phyloP scores from a whole-genome alignment of 2,888 invertebrate genomes.

The Mimas tiliae region DNA sequence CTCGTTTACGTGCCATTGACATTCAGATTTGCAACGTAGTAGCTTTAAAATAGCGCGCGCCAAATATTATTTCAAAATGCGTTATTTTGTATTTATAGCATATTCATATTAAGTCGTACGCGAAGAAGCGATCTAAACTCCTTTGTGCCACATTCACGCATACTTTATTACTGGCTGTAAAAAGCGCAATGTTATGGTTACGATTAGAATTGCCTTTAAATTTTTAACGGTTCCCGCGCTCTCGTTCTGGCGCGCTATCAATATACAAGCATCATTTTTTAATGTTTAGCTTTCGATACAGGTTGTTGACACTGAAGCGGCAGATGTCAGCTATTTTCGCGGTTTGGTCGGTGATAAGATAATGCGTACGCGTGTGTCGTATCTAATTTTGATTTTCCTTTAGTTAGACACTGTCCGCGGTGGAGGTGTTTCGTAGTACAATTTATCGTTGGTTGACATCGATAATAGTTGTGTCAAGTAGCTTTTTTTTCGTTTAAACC shows the following conservation, averaged over 20 bases:
- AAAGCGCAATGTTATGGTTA: conserved; percentile 23
- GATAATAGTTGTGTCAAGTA: background rate
- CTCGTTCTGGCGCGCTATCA: conserved; percentile 35
- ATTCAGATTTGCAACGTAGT: conserved; percentile 58
- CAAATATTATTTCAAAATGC: conserved; percentile 46
- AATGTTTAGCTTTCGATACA: conserved; percentile 42
- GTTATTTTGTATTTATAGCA: conserved; percentile 45
- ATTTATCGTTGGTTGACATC: background rate
- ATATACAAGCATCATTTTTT: conserved; percentile 36
- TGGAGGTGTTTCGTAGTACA: background rate
- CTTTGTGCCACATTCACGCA: conserved; percentile 13
- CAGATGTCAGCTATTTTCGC: conserved; percentile 31
- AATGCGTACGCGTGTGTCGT: background rate
- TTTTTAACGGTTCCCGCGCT: conserved; percentile 31
- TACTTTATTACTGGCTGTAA: conserved; percentile 9
- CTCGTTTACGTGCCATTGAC: conserved; percentile 75
- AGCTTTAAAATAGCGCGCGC: conserved; percentile 60
- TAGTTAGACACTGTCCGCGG: background rate
- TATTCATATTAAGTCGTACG: background rate
- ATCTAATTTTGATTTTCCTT: conserved; percentile 6
- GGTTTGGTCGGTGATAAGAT: conserved; percentile 6
- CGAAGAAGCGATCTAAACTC: background rate
- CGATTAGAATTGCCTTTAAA: conserved; percentile 31
- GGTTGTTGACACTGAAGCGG: conserved; percentile 42
- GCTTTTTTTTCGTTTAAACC: background rate